A percentile compares a stretch with the other conserved stretches of the same genome.
These are phyloP conservation scores for Hypsibius dujardini DNA, from an alignment of 1,140 invertebrate species.

Conservation along the genomic window DNA sequence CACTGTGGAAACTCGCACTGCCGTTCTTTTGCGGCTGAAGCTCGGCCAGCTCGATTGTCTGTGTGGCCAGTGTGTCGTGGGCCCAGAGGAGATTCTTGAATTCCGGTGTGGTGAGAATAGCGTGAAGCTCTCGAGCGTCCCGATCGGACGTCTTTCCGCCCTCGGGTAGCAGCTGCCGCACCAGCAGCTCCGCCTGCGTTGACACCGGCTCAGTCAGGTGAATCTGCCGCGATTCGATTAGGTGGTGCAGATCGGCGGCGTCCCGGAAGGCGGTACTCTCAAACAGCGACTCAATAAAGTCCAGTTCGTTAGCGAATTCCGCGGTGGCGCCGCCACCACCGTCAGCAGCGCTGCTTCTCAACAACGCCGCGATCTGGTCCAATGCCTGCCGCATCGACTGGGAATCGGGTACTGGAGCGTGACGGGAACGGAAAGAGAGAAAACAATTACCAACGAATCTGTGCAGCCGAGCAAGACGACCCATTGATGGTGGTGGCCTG, in stretches of 20 bases:
- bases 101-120: conserved; percentile 26
- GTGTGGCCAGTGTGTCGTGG: background rate
- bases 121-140: conserved; percentile 26
- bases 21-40: background rate
- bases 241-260: conserved; percentile 37
- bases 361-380: conserved; percentile 18
- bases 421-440: no score
- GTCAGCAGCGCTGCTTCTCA: background rate
- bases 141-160: background rate
- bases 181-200: conserved; percentile 24
- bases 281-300: conserved; percentile 58
- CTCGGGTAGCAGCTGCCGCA: conserved; percentile 22
- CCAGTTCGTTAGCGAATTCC: conserved; percentile 53
- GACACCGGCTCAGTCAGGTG: conserved; percentile 25
- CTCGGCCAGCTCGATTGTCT: background rate
- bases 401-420: conserved; percentile 9
- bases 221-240: conserved; percentile 25
- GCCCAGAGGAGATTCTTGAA: conserved; percentile 23
- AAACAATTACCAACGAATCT: no score
- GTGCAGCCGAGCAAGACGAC: no score
- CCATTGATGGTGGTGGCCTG: no score
- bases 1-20: background rate
- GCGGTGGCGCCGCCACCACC: background rate
- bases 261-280: conserved; percentile 60
- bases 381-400: conserved; percentile 19